Evolutionary conservation across 2,113 vertebrate genomes (phyloP).

Genomic region (Pionites leucogaster): DNA sequence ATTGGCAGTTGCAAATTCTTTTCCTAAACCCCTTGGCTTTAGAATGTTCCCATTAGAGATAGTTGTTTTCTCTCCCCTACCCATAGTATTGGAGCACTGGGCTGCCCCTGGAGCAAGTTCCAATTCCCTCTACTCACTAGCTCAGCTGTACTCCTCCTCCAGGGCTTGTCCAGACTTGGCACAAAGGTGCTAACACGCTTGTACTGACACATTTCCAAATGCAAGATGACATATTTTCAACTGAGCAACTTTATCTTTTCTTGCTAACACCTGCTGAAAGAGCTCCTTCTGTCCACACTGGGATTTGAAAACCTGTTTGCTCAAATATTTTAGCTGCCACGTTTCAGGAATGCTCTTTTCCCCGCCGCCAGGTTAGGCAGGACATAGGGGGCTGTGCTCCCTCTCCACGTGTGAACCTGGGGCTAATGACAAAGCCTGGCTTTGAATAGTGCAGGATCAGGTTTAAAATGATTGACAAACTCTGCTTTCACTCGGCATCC

Average conservation of each 20-base stretch:
- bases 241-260: constrained; percentile 38
- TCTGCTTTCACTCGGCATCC: neutral
- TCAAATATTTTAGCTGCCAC: constrained; percentile 35
- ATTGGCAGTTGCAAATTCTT: neutral
- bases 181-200: constrained; percentile 6
- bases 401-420: neutral
- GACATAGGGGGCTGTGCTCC: neutral
- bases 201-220: constrained; percentile 56
- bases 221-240: constrained; percentile 54
- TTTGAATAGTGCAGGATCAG: neutral
- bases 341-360: constrained; percentile 36
- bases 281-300: constrained; percentile 35
- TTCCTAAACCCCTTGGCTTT: neutral
- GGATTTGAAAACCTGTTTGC: constrained; percentile 11
- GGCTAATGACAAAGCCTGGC: neutral
- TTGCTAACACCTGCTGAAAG: constrained; percentile 50
- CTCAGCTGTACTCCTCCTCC: neutral
- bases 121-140: neutral
- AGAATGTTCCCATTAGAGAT: neutral
- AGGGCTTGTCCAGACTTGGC: constrained; percentile 29
- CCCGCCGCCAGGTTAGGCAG: neutral
- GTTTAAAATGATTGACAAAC: neutral
- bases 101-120: neutral
- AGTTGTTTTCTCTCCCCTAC: neutral
- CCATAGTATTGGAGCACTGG: neutral